Conservation (phyloP, 2,113 vertebrate genomes). For the Motacilla alba region DNA sequence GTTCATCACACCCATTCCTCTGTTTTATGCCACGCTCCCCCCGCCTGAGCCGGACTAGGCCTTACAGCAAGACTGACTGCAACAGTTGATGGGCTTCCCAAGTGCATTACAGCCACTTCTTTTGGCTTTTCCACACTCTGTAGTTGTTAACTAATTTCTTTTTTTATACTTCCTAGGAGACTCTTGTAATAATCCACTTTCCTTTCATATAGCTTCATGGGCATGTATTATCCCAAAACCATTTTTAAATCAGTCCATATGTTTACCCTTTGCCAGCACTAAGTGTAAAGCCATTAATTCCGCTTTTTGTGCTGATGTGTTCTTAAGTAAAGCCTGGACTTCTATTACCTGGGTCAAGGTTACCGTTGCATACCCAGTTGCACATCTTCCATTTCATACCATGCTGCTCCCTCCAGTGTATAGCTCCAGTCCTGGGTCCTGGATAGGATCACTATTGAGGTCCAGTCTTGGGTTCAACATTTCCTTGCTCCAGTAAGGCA, state of each 20-base stretch:
- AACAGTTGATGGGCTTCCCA: neutral
- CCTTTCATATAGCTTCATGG: neutral
- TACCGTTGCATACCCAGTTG: neutral
- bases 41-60: rapidly evolving
- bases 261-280: neutral
- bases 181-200: neutral
- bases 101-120: neutral
- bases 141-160: neutral
- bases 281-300: neutral
- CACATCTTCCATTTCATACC: neutral
- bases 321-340: neutral
- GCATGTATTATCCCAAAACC: neutral
- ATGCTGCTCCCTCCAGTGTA: neutral
- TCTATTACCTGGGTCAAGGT: neutral
- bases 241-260: neutral
- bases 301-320: neutral
- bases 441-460: neutral
- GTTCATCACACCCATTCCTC: neutral
- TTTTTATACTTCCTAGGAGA: neutral
- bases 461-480: neutral
- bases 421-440: neutral
- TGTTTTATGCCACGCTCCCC: neutral
- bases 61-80: neutral
- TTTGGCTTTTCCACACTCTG: neutral
- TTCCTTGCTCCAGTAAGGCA: neutral